Percentiles rank a stretch among this genome's conserved stretches.
Conservation (phyloP, 2,888 invertebrate species). For the Geotrupes spiniger region DNA sequence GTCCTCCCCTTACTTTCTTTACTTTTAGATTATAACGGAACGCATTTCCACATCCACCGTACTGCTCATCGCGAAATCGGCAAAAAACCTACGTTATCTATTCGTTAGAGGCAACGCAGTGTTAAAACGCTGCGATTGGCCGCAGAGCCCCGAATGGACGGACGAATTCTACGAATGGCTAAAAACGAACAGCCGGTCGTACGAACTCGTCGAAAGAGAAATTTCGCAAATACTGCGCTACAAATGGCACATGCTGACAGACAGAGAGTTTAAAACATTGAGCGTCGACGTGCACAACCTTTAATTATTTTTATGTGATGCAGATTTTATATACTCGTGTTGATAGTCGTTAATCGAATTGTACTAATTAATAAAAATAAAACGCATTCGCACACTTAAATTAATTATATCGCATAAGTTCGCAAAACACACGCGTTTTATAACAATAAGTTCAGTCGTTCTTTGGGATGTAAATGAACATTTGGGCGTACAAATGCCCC, state of each 20-base stretch:
- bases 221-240: conserved; percentile 66
- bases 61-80: conserved; percentile 65
- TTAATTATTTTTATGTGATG: no score
- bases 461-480: conserved; percentile 57
- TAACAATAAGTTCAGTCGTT: conserved; percentile 10
- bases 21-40: conserved; percentile 64
- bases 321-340: no score
- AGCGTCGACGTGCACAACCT: conserved; percentile 30
- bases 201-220: conserved; percentile 64
- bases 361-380: no score
- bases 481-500: conserved; percentile 73
- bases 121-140: conserved; percentile 69
- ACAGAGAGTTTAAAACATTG: conserved; percentile 61
- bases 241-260: conserved; percentile 65
- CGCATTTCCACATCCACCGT: conserved; percentile 75
- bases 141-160: conserved; percentile 61
- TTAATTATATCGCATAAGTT: no score
- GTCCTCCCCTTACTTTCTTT: conserved; percentile 1
- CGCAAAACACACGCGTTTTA: no score
- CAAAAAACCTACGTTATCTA: conserved; percentile 60
- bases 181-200: conserved; percentile 59
- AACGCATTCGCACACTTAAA: no score
- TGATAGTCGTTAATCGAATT: no score
- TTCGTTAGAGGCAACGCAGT: conserved; percentile 70
- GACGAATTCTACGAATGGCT: conserved; percentile 67